phyloP scores from a whole-genome alignment of 2,113 vertebrate species.

The Ranitomeya imitator region DNA sequence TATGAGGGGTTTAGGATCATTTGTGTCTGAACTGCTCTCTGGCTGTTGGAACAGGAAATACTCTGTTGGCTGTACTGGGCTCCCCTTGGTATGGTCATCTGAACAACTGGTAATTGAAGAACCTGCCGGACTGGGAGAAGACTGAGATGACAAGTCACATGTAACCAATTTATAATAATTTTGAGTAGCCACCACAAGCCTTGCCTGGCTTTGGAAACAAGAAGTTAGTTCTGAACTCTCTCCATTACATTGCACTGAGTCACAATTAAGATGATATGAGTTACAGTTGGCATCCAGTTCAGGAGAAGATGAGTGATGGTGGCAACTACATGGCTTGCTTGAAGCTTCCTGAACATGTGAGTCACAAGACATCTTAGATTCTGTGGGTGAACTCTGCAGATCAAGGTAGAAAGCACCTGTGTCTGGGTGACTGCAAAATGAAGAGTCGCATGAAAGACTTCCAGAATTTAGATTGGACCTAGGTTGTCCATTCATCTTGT shows the following conservation, averaged over 20 bases:
- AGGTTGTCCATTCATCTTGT: slow-evolving; percentile 83
- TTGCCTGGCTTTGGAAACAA: slow-evolving; percentile 92
- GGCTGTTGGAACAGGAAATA: slow-evolving; percentile 91
- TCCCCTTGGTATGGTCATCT: slow-evolving; percentile 86
- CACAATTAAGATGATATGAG: slow-evolving; percentile 82
- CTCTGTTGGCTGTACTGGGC: slow-evolving; percentile 86
- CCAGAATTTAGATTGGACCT: slow-evolving; percentile 84
- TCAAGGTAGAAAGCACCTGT: slow-evolving; percentile 93
- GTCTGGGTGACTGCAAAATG: slow-evolving; percentile 80
- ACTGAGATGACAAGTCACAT: slow-evolving; percentile 94
- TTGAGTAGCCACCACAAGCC: slow-evolving; percentile 93
- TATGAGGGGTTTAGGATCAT: slow-evolving; percentile 61
- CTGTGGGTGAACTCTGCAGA: slow-evolving; percentile 87
- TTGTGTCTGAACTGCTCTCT: slow-evolving; percentile 63
- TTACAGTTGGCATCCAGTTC: slow-evolving; percentile 96
- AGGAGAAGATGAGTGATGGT: slow-evolving; percentile 75
- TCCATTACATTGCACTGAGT: slow-evolving; percentile 67
- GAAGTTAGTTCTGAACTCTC: slow-evolving; percentile 81
- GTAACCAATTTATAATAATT: slow-evolving; percentile 99
- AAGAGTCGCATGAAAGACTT: slow-evolving; percentile 80
- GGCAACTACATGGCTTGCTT: slow-evolving; percentile 75
- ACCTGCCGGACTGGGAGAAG: slow-evolving; percentile 88
- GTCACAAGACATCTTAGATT: slow-evolving; percentile 77
- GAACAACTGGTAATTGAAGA: slow-evolving; percentile 95
- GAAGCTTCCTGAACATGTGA: slow-evolving; percentile 70